Conservation (phyloP, 1,140 invertebrate genomes). For the Notospermus geniculatus region DNA sequence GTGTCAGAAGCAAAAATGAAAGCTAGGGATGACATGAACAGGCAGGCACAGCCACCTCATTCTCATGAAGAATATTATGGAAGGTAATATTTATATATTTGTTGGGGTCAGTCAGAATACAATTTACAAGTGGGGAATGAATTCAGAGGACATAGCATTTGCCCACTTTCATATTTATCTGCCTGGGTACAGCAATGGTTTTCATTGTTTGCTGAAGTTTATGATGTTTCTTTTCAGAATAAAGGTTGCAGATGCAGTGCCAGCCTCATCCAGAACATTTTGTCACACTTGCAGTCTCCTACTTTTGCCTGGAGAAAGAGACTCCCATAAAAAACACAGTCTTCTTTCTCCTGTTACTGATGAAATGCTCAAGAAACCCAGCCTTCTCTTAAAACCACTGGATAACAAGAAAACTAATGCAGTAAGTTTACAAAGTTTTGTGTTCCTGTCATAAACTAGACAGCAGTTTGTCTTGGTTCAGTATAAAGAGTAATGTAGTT, state of each 20-base stretch:
- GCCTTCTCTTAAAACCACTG: conserved; percentile 61
- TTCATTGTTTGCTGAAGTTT: too few relatives aligned
- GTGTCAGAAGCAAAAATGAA: conserved; percentile 17
- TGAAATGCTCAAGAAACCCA: conserved; percentile 52
- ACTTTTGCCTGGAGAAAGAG: conserved; percentile 54
- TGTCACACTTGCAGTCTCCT: conserved; percentile 64
- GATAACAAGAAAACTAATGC: conserved; percentile 70
- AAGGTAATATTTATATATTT: conserved; percentile 13
- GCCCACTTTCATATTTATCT: too few relatives aligned
- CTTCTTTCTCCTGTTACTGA: conserved; percentile 56
- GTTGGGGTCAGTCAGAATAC: too few relatives aligned
- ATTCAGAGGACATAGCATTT: too few relatives aligned
- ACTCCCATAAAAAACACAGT: conserved; percentile 58
- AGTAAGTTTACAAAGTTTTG: conserved; percentile 25
- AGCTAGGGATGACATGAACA: conserved; percentile 15
- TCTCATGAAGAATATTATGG: conserved; percentile 10
- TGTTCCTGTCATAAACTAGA: neutral
- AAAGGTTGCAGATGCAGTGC: conserved; percentile 23
- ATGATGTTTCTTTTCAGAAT: conserved; percentile 26
- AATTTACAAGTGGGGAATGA: too few relatives aligned
- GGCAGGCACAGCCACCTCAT: conserved; percentile 1
- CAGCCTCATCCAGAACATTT: conserved; percentile 17
- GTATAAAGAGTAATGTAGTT: neutral
- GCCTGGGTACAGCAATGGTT: too few relatives aligned
- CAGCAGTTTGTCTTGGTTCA: neutral